Evolutionary conservation across 1,140 invertebrate genomes (phyloP).

Genomic region (Steinernema feltiae): DNA sequence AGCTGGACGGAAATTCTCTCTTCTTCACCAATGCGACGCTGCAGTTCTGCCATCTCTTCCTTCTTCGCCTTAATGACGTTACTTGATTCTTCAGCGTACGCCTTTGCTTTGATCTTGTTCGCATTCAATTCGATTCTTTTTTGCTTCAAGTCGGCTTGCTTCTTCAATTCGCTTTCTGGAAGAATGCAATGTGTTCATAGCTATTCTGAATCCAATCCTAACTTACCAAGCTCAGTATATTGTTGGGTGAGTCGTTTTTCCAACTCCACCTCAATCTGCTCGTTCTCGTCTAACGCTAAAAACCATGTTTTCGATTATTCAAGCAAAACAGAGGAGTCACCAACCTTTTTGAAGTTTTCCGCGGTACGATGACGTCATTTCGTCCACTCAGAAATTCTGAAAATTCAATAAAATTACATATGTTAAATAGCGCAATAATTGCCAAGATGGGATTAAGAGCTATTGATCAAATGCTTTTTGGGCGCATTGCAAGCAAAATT

Average conservation of each 20-base stretch:
- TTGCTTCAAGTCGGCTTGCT: neutral
- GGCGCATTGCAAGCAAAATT: too few species aligned
- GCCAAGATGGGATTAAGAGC: too few species aligned
- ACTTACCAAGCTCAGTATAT: neutral
- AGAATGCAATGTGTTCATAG: neutral
- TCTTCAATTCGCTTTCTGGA: neutral
- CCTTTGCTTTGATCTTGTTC: neutral
- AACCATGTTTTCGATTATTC: too few species aligned
- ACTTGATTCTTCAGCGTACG: neutral
- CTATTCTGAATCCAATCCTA: neutral
- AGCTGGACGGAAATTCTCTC: neutral
- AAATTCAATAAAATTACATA: too few species aligned
- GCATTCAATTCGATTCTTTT: neutral
- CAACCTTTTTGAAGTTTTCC: too few species aligned
- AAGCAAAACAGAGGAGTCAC: too few species aligned
- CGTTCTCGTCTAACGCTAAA: constrained; percentile 1
- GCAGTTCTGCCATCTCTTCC: neutral
- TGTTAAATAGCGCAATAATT: too few species aligned
- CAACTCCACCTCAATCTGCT: neutral
- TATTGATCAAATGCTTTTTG: too few species aligned
- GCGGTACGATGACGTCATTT: too few species aligned
- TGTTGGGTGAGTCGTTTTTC: neutral
- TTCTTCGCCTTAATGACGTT: neutral
- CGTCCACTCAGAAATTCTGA: too few species aligned
- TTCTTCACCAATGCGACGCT: neutral